These are phyloP conservation scores for Pangasius macronema DNA, from an alignment of 2,797 vertebrate genomes.

Conservation along the genomic window DNA sequence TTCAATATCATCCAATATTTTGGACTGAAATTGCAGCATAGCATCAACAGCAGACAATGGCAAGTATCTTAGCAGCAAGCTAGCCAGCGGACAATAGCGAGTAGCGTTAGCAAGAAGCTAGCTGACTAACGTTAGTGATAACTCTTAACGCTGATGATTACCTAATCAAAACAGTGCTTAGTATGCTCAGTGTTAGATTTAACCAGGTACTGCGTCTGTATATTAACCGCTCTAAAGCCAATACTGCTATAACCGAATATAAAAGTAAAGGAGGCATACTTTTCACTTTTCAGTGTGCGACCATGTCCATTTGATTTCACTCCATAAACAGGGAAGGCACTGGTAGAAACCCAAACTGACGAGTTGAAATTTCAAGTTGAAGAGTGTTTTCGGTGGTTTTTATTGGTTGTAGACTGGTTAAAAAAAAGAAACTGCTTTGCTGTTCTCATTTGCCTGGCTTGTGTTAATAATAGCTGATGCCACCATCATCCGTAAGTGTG, in stretches of 20 bases:
- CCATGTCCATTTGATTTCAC: neutral
- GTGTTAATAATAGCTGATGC: neutral
- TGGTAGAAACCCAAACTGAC: too few relatives aligned
- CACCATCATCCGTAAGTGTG: neutral
- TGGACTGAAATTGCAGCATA: neutral
- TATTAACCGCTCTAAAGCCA: neutral
- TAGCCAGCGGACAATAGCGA: too few relatives aligned
- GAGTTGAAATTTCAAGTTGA: too few relatives aligned
- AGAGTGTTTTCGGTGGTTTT: neutral
- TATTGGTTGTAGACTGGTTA: neutral
- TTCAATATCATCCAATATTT: neutral
- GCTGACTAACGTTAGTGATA: too few relatives aligned
- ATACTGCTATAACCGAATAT: neutral
- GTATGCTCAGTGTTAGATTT: neutral
- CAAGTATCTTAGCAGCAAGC: too few relatives aligned
- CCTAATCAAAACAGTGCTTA: too few relatives aligned
- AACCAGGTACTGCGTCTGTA: neutral
- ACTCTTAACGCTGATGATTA: too few relatives aligned
- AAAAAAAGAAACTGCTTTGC: neutral
- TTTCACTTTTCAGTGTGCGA: neutral
- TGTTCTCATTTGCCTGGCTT: neutral
- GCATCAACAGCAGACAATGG: neutral
- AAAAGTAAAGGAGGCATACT: neutral
- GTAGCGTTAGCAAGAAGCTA: too few relatives aligned
- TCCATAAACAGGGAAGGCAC: too few relatives aligned